phyloP scores from a whole-genome alignment of 2,797 vertebrate species.

The Fundulus diaphanus region DNA sequence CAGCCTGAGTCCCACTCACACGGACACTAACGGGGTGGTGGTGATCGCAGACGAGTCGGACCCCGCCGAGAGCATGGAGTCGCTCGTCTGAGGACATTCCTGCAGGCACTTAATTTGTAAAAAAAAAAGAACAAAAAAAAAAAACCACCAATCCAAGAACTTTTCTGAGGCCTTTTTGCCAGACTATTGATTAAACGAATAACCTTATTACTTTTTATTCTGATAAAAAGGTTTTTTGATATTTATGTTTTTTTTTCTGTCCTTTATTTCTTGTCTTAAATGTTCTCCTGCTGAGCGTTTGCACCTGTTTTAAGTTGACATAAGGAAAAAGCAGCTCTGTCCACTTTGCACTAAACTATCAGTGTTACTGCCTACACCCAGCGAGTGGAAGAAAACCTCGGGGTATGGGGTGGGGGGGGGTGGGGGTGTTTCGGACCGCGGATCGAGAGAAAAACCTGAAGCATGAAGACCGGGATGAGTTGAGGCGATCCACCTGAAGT shows the following conservation, averaged over 20 bases:
- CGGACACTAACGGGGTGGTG: slow-evolving; percentile 92
- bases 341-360: slow-evolving; percentile 99
- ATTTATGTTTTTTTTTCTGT: slow-evolving; percentile 94
- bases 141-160: slow-evolving; percentile 75
- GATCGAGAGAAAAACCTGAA: slow-evolving; percentile 53
- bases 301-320: slow-evolving; percentile 88
- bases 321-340: slow-evolving; percentile 89
- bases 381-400: slow-evolving; percentile 39
- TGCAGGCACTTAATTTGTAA: slow-evolving; percentile 90
- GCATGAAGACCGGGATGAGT: slow-evolving; percentile 53
- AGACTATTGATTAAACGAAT: slow-evolving; percentile 98
- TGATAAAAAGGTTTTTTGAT: slow-evolving; percentile 91
- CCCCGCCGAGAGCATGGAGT: slow-evolving; percentile 99
- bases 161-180: slow-evolving; percentile 98
- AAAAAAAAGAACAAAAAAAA: slow-evolving; percentile 24
- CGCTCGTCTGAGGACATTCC: slow-evolving; percentile 87
- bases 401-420: slow-evolving; percentile 22
- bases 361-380: slow-evolving; percentile 98
- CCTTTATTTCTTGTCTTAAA: slow-evolving; percentile 86
- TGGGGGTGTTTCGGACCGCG: slow-evolving; percentile 63
- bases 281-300: slow-evolving; percentile 98
- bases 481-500: slow-evolving; percentile 36
- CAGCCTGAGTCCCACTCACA: slow-evolving; percentile 87
- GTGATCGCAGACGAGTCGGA: slow-evolving; percentile 91
- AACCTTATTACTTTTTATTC: slow-evolving; percentile 99